These are phyloP conservation scores for Apamea monoglypha DNA, from an alignment of 2,888 invertebrate species.

Conservation along the genomic window DNA sequence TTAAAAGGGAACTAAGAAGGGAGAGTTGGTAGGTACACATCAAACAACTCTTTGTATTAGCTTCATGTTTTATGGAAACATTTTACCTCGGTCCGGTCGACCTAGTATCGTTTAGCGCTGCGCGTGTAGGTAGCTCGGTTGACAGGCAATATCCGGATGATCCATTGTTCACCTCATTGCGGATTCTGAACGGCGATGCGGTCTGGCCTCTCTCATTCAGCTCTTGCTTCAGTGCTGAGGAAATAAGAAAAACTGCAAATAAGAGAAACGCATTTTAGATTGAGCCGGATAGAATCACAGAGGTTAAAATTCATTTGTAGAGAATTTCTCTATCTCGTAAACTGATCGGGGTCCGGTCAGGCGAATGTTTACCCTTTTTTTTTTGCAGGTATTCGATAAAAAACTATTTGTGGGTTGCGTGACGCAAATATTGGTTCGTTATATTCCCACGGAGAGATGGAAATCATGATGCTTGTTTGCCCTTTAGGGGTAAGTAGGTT, in stretches of 20 bases:
- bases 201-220: conserved; percentile 76
- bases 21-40: conserved; percentile 57
- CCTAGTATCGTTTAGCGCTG: conserved; percentile 73
- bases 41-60: conserved; percentile 65
- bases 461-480: conserved; percentile 45
- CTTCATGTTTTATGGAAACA: conserved; percentile 71
- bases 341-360: conserved; percentile 43
- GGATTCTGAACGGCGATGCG: conserved; percentile 82
- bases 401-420: conserved; percentile 55
- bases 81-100: conserved; percentile 68
- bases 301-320: conserved; percentile 50
- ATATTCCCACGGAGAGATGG: conserved; percentile 38
- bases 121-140: conserved; percentile 79
- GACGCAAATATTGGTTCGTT: conserved; percentile 48
- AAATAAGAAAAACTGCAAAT: conserved; percentile 77
- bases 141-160: conserved; percentile 89
- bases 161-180: conserved; percentile 89
- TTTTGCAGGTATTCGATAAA: conserved; percentile 47
- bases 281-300: conserved; percentile 61
- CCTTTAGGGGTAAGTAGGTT: conserved; percentile 22
- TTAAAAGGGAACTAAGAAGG: conserved; percentile 54
- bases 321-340: conserved; percentile 42
- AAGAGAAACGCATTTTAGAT: conserved; percentile 73
- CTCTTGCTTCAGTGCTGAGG: conserved; percentile 69
- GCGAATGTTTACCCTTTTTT: conserved; percentile 44